These are phyloP conservation scores for Oxyura jamaicensis DNA, from an alignment of 2,113 vertebrate genomes.

Conservation along the genomic window DNA sequence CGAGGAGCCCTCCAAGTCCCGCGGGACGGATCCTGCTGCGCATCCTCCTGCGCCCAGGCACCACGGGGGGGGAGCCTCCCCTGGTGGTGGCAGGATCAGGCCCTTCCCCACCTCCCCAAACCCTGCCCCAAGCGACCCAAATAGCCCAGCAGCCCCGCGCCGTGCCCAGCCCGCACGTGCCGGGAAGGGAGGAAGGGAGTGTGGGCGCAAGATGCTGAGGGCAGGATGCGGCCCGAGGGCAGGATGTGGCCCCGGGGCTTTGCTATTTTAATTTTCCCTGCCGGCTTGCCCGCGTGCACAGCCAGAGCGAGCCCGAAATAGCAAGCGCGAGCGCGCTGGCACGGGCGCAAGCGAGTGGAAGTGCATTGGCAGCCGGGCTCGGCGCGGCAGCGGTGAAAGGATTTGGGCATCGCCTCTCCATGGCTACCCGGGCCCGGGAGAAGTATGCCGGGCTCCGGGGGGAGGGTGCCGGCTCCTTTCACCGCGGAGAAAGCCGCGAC, in stretches of 20 bases:
- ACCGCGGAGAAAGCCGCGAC: conserved; percentile 37
- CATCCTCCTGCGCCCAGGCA: not conserved
- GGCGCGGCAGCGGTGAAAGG: not conserved
- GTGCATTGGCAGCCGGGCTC: not conserved
- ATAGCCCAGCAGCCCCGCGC: not conserved
- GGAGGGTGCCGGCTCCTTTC: conserved; percentile 29
- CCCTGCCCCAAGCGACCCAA: not conserved
- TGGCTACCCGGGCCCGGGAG: conserved; percentile 37
- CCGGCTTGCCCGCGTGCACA: not conserved
- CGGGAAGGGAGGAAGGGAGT: not conserved
- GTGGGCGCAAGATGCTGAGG: not conserved
- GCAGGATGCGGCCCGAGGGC: not conserved
- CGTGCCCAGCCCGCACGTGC: not conserved
- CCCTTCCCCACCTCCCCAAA: not conserved
- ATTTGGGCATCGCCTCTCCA: conserved; percentile 32
- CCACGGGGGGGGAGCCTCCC: not conserved
- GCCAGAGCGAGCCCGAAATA: not conserved
- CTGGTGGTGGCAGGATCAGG: not conserved
- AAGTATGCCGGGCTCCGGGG: conserved; percentile 14
- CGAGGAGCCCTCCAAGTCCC: not conserved
- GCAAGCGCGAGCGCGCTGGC: not conserved
- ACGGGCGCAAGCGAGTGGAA: not conserved
- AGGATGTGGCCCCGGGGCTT: not conserved
- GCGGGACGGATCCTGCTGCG: rapidly evolving
- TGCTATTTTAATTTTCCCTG: not conserved